Evolutionary conservation across 2,888 invertebrate genomes (phyloP).

Genomic region (Aphidius colemani): DNA sequence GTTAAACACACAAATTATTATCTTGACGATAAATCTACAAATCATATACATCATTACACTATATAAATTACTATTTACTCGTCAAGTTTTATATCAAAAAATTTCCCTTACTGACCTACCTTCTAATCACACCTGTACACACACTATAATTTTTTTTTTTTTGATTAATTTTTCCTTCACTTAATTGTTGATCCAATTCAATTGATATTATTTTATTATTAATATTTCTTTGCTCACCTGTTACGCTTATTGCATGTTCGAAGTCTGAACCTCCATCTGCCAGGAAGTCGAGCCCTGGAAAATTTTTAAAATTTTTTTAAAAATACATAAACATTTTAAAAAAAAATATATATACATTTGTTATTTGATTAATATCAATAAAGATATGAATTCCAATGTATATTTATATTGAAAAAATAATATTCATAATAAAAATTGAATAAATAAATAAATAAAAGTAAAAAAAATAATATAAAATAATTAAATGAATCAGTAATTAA

Average conservation of each 20-base stretch:
- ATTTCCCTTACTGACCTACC: no score
- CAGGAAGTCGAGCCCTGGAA: constrained; percentile 73
- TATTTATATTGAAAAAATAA: background rate
- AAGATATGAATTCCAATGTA: no score
- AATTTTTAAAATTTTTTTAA: background rate
- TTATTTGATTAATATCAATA: no score
- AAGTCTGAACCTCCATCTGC: constrained; percentile 75
- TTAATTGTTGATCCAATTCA: no score
- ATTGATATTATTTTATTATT: no score
- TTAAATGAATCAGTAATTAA: background rate
- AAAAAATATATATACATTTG: background rate
- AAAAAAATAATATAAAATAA: constrained; percentile 9
- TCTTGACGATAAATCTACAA: no score
- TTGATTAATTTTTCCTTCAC: no score
- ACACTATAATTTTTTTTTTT: no score
- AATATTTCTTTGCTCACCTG: constrained; percentile 63
- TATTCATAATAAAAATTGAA: constrained; percentile 3
- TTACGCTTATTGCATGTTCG: constrained; percentile 73
- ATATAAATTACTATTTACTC: no score
- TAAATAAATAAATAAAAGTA: background rate
- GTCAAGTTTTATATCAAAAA: background rate
- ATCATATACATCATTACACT: no score
- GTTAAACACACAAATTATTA: no score
- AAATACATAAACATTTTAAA: background rate
- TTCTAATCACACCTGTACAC: no score